phyloP scores from a whole-genome alignment of 2,797 vertebrate genomes.

The Xiphophorus birchmanni region DNA sequence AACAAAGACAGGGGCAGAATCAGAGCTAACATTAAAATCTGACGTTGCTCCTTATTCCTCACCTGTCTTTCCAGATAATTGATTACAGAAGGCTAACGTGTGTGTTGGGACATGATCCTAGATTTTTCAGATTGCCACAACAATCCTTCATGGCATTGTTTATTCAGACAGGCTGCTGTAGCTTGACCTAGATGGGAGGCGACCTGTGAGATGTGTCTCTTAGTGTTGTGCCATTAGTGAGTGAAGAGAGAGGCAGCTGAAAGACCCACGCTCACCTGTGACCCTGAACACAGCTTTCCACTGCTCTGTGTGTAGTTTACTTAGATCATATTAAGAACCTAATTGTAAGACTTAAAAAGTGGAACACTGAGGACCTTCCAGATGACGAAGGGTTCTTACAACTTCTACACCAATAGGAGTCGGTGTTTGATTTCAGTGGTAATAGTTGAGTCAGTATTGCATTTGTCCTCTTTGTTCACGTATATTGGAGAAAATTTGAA shows the following conservation, averaged over 20 bases:
- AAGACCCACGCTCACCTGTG: constrained; percentile 32
- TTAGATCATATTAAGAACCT: neutral
- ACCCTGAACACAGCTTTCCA: constrained; percentile 36
- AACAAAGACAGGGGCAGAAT: constrained; percentile 32
- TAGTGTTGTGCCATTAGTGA: constrained; percentile 58
- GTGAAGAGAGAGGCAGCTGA: constrained; percentile 43
- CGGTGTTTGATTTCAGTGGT: neutral
- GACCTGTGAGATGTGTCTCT: constrained; percentile 70
- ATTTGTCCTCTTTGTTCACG: neutral
- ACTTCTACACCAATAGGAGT: neutral
- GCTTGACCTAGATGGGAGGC: constrained; percentile 70
- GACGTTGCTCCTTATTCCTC: constrained; percentile 25
- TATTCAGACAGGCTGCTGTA: constrained; percentile 38
- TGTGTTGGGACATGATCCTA: constrained; percentile 35
- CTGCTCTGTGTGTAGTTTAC: constrained; percentile 20
- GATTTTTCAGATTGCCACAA: constrained; percentile 33
- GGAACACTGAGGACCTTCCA: neutral
- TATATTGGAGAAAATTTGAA: neutral
- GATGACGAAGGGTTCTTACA: neutral
- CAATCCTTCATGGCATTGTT: constrained; percentile 33
- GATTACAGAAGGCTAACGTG: constrained; percentile 14
- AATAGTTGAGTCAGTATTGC: neutral
- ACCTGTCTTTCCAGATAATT: neutral
- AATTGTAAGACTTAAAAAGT: neutral
- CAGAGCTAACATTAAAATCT: constrained; percentile 19